Conservation (phyloP, 1,140 invertebrate genomes). For the Calliopsis andreniformis region DNA sequence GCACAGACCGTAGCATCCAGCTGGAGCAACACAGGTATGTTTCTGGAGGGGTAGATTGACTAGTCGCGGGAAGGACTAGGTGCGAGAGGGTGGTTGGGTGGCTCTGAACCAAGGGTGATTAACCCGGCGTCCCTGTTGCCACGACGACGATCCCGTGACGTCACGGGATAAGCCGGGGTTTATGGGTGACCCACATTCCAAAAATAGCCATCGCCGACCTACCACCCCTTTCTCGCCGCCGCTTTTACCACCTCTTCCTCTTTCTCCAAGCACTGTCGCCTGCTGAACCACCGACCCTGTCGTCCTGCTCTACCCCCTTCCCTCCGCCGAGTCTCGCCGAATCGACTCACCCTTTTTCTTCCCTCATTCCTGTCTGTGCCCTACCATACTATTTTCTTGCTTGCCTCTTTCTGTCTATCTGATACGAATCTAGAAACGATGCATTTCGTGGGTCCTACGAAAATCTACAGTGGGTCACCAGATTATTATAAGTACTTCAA, state of each 20-base stretch:
- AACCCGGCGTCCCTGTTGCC: conserved; percentile 73
- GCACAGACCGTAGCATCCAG: neutral
- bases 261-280: conserved; percentile 11
- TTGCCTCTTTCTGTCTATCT: conserved; percentile 8
- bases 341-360: conserved; percentile 41
- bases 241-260: conserved; percentile 47
- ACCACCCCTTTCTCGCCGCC: conserved; percentile 36
- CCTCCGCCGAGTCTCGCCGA: conserved; percentile 3
- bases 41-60: neutral
- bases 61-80: neutral
- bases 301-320: neutral
- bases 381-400: neutral
- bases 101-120: conserved; percentile 61
- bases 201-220: conserved; percentile 72
- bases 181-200: conserved; percentile 76
- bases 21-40: neutral
- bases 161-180: conserved; percentile 76
- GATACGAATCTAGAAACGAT: conserved; percentile 7
- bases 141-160: conserved; percentile 78
- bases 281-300: conserved; percentile 28
- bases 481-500: neutral
- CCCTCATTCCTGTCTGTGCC: neutral
- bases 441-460: neutral
- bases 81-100: neutral
- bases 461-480: no score